phyloP scores from a whole-genome alignment of 2,797 vertebrate species.

The Rhabdomys pumilio region DNA sequence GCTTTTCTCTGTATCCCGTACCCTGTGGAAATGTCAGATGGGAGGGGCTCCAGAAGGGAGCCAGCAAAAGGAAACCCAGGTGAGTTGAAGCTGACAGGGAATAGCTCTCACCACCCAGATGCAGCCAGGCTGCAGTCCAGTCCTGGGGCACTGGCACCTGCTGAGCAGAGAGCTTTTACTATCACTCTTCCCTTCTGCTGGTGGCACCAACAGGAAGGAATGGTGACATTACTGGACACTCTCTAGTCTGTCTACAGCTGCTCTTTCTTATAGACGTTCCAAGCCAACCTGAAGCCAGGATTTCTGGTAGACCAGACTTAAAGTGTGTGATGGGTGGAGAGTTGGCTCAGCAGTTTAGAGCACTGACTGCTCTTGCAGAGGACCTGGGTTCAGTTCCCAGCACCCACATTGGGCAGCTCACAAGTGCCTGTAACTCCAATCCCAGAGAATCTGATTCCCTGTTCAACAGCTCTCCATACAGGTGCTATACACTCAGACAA shows the following conservation, averaged over 20 bases:
- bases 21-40: not conserved
- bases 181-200: not conserved
- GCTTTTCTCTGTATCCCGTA: conserved; percentile 26
- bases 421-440: not conserved
- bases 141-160: not conserved
- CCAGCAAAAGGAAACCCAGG: conserved; percentile 31
- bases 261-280: conserved; percentile 30
- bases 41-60: conserved; percentile 32
- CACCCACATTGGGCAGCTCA: not conserved
- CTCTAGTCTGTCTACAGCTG: not conserved
- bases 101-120: not conserved
- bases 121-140: not conserved
- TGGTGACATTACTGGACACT: not conserved
- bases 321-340: not conserved
- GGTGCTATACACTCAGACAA: not conserved
- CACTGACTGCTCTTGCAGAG: not conserved
- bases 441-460: not conserved
- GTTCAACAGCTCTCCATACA: not conserved
- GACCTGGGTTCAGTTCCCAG: not conserved
- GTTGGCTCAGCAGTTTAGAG: too few species aligned
- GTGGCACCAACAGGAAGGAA: not conserved
- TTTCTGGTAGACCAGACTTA: not conserved
- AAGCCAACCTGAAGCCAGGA: not conserved
- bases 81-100: not conserved
- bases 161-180: not conserved